phyloP scores from a whole-genome alignment of 2,113 vertebrate genomes.

The Gallinago paraguaiae region DNA sequence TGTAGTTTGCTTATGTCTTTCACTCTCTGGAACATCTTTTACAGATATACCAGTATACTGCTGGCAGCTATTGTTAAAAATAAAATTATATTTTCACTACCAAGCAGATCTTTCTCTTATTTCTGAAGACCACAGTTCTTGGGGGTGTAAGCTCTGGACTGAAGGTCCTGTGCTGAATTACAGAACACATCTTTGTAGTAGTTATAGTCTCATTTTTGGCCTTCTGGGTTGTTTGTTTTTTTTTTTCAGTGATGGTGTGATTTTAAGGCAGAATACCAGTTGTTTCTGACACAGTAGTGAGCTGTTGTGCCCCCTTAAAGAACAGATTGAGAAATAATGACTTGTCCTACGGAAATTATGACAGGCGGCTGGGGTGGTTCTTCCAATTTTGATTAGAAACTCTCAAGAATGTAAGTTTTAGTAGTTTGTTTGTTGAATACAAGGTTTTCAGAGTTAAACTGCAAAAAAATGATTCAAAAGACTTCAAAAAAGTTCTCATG shows the following conservation, averaged over 20 bases:
- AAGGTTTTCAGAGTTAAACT: not conserved
- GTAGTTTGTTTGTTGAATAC: not conserved
- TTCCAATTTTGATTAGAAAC: not conserved
- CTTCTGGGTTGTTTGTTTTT: not conserved
- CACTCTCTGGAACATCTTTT: slow-evolving; percentile 76
- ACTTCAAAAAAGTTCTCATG: not conserved
- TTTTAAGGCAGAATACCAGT: not conserved
- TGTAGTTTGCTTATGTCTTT: slow-evolving; percentile 74
- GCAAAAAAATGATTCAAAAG: not conserved
- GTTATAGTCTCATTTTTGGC: not conserved
- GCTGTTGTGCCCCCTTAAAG: not conserved
- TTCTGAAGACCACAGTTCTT: not conserved
- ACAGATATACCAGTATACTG: slow-evolving; percentile 75
- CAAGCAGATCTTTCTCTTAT: slow-evolving; percentile 54
- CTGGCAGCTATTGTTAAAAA: slow-evolving; percentile 85
- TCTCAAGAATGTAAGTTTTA: not conserved
- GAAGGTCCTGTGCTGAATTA: not conserved
- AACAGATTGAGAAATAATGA: not conserved
- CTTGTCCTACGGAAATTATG: not conserved
- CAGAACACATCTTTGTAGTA: not conserved
- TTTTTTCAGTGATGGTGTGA: not conserved
- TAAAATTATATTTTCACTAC: slow-evolving; percentile 87
- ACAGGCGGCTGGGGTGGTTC: not conserved
- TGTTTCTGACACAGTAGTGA: not conserved
- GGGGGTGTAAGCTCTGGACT: fast-evolving